A percentile compares a stretch with the other conserved stretches of the same genome.
Evolutionary conservation across 2,113 vertebrate genomes (phyloP).

Genomic region (Oxygymnocypris stewartii): DNA sequence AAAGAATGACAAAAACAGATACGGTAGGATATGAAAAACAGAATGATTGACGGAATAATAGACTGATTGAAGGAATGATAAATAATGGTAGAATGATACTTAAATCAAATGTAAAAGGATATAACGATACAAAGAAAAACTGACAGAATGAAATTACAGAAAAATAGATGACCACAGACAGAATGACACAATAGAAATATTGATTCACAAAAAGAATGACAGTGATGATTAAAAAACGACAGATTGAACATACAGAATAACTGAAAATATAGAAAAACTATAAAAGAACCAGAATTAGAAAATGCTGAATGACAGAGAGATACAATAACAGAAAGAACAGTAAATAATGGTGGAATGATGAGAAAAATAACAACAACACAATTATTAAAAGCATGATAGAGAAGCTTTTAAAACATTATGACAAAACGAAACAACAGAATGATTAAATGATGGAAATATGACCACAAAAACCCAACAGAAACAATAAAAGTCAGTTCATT

Average conservation of each 20-base stretch:
- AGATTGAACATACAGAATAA: slow-evolving; percentile 1
- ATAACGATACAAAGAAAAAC: no score
- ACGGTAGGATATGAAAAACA: no score
- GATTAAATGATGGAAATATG: background rate
- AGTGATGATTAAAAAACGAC: background rate
- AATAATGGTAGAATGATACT: no score
- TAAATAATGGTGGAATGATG: background rate
- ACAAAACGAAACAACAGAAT: no score
- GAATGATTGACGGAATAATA: no score
- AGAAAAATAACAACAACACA: background rate
- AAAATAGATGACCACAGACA: background rate
- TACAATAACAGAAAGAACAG: background rate
- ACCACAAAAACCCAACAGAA: background rate
- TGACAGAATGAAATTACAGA: background rate
- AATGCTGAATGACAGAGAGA: background rate
- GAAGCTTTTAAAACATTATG: no score
- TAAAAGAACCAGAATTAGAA: no score
- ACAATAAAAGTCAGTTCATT: background rate
- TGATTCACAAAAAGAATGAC: background rate
- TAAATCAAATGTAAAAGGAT: no score
- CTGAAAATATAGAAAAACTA: background rate
- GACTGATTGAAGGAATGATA: no score
- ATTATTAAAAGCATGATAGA: no score
- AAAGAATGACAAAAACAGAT: no score
- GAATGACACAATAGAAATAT: background rate